Conservation (phyloP, 2,797 vertebrate genomes). For the Eulemur rubriventer region DNA sequence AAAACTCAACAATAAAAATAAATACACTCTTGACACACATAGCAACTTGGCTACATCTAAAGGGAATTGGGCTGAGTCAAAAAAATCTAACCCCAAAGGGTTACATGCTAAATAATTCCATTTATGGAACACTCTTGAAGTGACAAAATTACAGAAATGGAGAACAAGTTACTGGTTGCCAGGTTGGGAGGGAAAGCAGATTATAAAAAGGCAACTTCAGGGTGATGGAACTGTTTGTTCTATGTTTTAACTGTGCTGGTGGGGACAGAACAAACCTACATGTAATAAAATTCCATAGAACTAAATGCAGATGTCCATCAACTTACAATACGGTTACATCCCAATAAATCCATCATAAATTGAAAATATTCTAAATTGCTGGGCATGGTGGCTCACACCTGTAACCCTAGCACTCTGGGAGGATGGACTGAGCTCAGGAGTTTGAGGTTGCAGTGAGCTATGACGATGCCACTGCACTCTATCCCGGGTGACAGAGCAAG, state of each 20-base stretch:
- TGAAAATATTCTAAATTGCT: background rate
- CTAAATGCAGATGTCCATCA: background rate
- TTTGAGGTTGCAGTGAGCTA: too few species aligned
- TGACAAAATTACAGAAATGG: background rate
- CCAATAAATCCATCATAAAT: background rate
- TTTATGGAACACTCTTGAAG: background rate
- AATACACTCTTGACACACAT: background rate
- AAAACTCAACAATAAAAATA: background rate
- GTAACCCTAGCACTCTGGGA: too few species aligned
- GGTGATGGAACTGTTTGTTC: background rate
- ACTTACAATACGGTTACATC: background rate
- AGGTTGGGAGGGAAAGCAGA: background rate
- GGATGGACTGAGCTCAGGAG: too few species aligned
- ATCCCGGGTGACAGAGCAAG: too few species aligned
- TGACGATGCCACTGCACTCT: too few species aligned
- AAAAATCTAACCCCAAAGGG: background rate
- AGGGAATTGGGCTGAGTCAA: background rate
- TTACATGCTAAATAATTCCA: background rate
- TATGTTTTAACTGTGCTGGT: background rate
- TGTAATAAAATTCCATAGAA: background rate
- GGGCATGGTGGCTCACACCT: too few species aligned
- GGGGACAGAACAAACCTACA: background rate
- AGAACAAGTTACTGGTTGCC: background rate
- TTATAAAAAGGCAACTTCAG: background rate
- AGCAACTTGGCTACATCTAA: background rate